These are phyloP conservation scores for Thereva unica DNA, from an alignment of 2,888 invertebrate species.

Conservation along the genomic window DNA sequence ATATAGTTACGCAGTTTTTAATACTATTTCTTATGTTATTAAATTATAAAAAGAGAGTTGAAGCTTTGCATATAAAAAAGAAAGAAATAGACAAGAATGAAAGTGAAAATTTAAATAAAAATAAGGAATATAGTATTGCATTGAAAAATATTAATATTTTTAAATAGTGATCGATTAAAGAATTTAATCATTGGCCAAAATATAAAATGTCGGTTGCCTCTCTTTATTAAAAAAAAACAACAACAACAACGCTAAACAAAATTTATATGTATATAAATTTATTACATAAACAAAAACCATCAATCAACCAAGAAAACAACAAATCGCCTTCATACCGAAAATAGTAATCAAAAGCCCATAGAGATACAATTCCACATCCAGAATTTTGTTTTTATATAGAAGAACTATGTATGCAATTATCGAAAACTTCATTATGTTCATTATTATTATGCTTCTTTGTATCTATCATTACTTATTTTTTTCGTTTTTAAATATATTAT, in stretches of 20 bases:
- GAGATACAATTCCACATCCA: slow-evolving; percentile 31
- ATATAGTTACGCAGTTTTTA: too few species aligned
- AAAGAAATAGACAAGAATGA: slow-evolving; percentile 16
- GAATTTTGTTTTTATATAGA: slow-evolving; percentile 27
- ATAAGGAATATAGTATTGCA: not conserved
- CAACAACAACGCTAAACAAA: slow-evolving; percentile 20
- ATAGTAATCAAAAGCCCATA: slow-evolving; percentile 30
- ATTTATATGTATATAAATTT: slow-evolving; percentile 19
- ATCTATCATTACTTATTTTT: too few species aligned
- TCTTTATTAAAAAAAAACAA: not conserved
- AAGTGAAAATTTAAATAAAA: not conserved
- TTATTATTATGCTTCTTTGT: too few species aligned
- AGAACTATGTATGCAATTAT: not conserved
- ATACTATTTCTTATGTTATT: too few species aligned
- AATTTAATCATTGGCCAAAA: not conserved
- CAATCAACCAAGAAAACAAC: slow-evolving; percentile 36
- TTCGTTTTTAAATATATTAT: not conserved
- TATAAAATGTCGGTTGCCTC: slow-evolving; percentile 36
- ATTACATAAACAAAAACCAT: slow-evolving; percentile 29
- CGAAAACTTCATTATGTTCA: too few species aligned
- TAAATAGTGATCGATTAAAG: not conserved
- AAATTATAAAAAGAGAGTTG: too few species aligned
- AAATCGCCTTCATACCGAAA: slow-evolving; percentile 38
- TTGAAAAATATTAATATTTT: slow-evolving; percentile 2
- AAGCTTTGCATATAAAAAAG: slow-evolving; percentile 15